These are phyloP conservation scores for Hycleus cichorii DNA, from an alignment of 1,140 invertebrate species.

Conservation along the genomic window DNA sequence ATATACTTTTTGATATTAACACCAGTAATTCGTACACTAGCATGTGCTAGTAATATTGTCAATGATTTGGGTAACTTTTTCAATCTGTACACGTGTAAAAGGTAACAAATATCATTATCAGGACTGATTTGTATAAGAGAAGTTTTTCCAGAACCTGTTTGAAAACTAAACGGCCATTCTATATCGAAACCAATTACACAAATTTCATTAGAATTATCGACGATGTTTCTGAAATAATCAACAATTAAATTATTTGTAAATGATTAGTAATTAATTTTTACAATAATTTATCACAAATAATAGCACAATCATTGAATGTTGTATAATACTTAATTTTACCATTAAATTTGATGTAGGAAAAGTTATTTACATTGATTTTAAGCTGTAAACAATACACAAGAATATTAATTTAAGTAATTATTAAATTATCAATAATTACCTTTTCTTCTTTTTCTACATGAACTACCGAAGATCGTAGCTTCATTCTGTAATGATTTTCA, in stretches of 20 bases:
- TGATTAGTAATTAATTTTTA: constrained; percentile 33
- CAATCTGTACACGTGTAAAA: constrained; percentile 50
- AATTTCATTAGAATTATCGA: constrained; percentile 33
- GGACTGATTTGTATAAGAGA: constrained; percentile 52
- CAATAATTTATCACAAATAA: constrained; percentile 47
- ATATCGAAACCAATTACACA: constrained; percentile 54
- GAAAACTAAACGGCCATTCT: constrained; percentile 57
- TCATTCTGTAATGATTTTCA: no score
- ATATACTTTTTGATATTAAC: constrained; percentile 58
- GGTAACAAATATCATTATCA: constrained; percentile 43
- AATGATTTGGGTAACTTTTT: constrained; percentile 51
- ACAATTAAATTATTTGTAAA: constrained; percentile 2
- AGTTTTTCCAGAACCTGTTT: constrained; percentile 53
- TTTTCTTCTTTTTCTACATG: no score
- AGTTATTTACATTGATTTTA: no score
- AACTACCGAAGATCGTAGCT: no score
- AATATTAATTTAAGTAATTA: no score
- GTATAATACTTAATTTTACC: constrained; percentile 47
- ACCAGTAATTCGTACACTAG: constrained; percentile 52
- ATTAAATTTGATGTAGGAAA: constrained; percentile 39
- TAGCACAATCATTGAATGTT: constrained; percentile 46
- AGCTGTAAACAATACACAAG: no score
- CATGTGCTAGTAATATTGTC: constrained; percentile 47
- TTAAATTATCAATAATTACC: no score
- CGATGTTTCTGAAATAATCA: constrained; percentile 16